These are phyloP conservation scores for Colletes latitarsis DNA, from an alignment of 1,140 invertebrate species.

Conservation along the genomic window DNA sequence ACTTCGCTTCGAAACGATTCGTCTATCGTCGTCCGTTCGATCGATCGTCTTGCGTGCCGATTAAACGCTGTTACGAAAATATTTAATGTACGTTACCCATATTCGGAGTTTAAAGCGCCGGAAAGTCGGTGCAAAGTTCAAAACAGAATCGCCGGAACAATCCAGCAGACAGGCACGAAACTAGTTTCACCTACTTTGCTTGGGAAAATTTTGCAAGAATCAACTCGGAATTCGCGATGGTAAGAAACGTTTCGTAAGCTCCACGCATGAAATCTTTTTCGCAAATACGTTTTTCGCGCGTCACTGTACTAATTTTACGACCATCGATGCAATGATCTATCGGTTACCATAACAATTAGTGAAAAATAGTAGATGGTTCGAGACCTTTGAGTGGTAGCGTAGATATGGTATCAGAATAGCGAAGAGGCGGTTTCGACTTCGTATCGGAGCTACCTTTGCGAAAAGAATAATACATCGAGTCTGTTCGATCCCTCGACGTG, in stretches of 20 bases:
- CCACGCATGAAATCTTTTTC: background rate
- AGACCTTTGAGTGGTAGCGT: background rate
- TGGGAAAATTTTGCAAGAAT: background rate
- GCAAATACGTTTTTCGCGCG: background rate
- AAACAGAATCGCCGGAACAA: slow-evolving; percentile 12
- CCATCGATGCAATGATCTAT: no score
- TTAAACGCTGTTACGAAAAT: background rate
- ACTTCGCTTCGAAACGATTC: no score
- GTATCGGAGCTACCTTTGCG: no score
- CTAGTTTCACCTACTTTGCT: slow-evolving; percentile 14
- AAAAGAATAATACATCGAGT: slow-evolving; percentile 31
- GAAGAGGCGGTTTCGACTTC: background rate
- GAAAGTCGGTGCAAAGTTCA: slow-evolving; percentile 8
- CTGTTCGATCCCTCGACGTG: slow-evolving; percentile 16
- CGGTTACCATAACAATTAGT: no score
- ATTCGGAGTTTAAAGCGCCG: background rate
- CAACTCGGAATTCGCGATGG: background rate
- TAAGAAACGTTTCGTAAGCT: background rate
- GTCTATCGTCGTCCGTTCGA: background rate
- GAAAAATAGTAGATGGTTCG: no score
- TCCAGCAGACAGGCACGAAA: slow-evolving; percentile 5
- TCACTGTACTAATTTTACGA: no score
- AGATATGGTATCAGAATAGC: background rate
- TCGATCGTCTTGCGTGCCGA: background rate
- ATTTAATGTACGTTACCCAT: background rate